Conservation (phyloP, 1,140 invertebrate genomes). For the Pseudachorutes palmiensis region DNA sequence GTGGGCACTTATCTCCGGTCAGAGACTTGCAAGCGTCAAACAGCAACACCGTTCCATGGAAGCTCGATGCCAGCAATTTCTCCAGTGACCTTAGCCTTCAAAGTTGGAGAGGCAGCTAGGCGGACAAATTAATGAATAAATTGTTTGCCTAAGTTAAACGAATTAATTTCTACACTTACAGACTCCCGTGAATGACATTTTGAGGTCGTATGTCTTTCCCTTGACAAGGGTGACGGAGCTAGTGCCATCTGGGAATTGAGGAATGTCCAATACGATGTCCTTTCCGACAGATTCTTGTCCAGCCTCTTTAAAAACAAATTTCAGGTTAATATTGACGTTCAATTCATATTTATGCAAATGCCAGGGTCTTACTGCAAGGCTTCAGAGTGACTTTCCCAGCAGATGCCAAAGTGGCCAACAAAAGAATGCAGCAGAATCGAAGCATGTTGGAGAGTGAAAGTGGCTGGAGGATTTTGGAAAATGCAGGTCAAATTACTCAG, state of each 20-base stretch:
- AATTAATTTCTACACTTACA: not conserved
- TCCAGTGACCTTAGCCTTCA: not conserved
- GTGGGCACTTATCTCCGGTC: not conserved
- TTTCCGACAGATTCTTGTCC: not conserved
- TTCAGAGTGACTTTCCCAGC: not conserved
- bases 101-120: not conserved
- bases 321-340: not conserved
- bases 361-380: not conserved
- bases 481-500: no score
- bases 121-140: not conserved
- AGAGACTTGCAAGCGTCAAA: not conserved
- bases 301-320: not conserved
- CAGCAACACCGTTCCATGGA: not conserved
- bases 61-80: not conserved
- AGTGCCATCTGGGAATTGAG: conserved; percentile 3
- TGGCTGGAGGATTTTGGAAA: no score
- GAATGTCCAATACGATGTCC: not conserved
- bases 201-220: not conserved
- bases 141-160: not conserved
- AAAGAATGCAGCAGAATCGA: not conserved
- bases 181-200: not conserved
- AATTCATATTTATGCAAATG: not conserved
- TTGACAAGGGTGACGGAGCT: not conserved
- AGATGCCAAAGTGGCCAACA: not conserved
- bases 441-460: not conserved